Base-by-base conservation (phyloP, 2,797 vertebrate species). In the Erpetoichthys calabaricus region DNA sequence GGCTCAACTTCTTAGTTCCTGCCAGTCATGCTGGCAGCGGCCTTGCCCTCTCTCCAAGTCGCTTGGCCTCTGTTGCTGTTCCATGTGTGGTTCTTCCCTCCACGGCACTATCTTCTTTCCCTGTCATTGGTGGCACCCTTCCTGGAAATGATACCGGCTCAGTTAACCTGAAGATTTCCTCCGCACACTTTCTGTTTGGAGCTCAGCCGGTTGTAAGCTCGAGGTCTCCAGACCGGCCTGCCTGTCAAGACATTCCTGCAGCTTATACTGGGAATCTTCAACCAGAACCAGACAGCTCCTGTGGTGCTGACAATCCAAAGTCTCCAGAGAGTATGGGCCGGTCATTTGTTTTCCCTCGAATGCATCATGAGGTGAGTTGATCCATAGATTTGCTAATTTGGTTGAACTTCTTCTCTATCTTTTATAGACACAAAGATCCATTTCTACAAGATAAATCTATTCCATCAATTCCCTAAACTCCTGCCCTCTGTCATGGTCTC, bases 51-150 rank as follows among this genome's bases (percentile, higher is more conserved):
- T 44, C 84, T 51, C 53, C 78, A 0, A 70, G 73, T 47, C 75
- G 71, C 1, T 60, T 90, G 44, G 74, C 87, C 5, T 67, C 89
- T 4, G 64, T 94, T 62, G 75, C 87, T 0, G 56, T 95, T 51
- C 91, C 90, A 1, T 98, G 81, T 62, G 75, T 98, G 51, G 64
- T 98, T 68, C 54, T 98, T 47, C 89, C 89, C 0, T 83, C 89
- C 3, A 58, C 86, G 0, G 64, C 86, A 1, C 65, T 91, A 51
- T 70, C 82, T 56, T 78, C 82, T 9, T 88, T 89, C 62, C 84
- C 88, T 2, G 63, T 91, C 7, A 25, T 91, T 59, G 60, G 81
- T 1, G 45, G 63, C 47, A 50, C 75, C 0, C 47, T 80, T 3
- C 64, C 83, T 8, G 65, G 80, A 1, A 41, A 63, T 58, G 65